A percentile compares a stretch with the other conserved stretches of the same genome.
Conservation (phyloP, 2,113 vertebrate species). For the Labeo catla region DNA sequence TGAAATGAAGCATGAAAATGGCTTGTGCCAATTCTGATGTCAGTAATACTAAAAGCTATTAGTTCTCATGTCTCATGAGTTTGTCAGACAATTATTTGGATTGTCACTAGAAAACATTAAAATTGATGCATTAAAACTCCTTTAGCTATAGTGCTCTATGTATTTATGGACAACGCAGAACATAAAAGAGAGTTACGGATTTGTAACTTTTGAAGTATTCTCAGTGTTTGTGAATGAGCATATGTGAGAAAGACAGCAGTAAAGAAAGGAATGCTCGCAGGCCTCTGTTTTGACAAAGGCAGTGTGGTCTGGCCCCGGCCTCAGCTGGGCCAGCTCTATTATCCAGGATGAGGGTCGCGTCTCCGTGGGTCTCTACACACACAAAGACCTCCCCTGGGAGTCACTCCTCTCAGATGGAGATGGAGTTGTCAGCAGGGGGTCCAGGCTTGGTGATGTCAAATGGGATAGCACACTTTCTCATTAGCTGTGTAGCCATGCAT, state of each 20-base stretch:
- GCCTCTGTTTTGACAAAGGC: slow-evolving; percentile 36
- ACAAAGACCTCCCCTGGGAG: slow-evolving; percentile 49
- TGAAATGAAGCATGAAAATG: background rate
- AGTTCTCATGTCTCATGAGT: background rate
- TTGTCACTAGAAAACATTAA: background rate
- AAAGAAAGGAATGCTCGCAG: background rate
- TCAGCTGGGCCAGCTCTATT: slow-evolving; percentile 29
- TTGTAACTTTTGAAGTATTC: background rate
- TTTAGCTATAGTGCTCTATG: background rate
- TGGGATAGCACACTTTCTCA: background rate
- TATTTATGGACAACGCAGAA: background rate
- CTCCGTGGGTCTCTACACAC: slow-evolving; percentile 27
- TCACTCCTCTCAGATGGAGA: slow-evolving; percentile 33
- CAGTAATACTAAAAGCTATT: background rate
- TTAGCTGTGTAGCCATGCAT: background rate
- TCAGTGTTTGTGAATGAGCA: slow-evolving; percentile 26
- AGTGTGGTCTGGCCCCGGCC: background rate
- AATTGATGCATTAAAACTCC: background rate
- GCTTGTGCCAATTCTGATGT: background rate
- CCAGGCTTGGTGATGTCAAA: slow-evolving; percentile 33
- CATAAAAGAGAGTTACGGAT: background rate
- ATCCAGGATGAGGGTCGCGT: slow-evolving; percentile 32
- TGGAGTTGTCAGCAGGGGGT: slow-evolving; percentile 50
- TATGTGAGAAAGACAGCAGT: background rate
- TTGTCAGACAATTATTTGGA: too few relatives aligned